Evolutionary conservation across 2,113 vertebrate species (phyloP).

Genomic region (Ptychochromis oligacanthus): DNA sequence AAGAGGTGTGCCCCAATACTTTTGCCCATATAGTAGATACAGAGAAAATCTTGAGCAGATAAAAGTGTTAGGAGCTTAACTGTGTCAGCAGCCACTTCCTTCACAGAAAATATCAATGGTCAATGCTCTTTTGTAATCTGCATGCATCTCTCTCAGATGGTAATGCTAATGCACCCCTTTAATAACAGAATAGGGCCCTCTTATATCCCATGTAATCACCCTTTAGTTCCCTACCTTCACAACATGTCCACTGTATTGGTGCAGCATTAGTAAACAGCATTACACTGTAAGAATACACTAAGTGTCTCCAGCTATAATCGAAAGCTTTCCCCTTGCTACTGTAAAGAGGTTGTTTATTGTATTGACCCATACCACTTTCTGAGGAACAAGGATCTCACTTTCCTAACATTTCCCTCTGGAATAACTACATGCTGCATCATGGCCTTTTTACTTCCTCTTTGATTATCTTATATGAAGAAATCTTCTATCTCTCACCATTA

Average conservation of each 20-base stretch:
- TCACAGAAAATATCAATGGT: background rate
- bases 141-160: background rate
- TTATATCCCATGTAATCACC: background rate
- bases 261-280: rapidly evolving
- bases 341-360: conserved; percentile 3
- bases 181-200: background rate
- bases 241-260: background rate
- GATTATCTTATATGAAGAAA: background rate
- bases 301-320: background rate
- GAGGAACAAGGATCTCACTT: background rate
- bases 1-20: background rate
- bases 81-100: background rate
- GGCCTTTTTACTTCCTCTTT: background rate
- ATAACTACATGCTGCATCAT: background rate
- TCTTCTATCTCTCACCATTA: background rate
- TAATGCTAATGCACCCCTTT: background rate
- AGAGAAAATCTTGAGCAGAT: background rate
- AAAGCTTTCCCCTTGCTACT: background rate
- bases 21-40: rapidly evolving
- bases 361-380: background rate
- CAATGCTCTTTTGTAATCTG: background rate
- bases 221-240: background rate
- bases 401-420: background rate
- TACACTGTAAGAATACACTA: background rate
- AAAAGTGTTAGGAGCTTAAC: background rate